Evolutionary conservation across 2,797 vertebrate species (phyloP).

Genomic region (Cossypha polioptera): DNA sequence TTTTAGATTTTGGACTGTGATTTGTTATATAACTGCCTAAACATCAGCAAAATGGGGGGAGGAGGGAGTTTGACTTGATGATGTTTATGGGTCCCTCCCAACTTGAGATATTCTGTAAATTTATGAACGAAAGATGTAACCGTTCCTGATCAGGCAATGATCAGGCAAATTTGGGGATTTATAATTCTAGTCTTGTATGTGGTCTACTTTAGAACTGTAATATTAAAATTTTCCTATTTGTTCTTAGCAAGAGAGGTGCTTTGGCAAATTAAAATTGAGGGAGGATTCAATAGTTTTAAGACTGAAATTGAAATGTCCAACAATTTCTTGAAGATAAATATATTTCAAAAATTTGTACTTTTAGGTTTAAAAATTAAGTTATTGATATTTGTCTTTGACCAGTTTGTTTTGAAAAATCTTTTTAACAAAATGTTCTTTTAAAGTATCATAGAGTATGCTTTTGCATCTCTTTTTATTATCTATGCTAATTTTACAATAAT

Average conservation of each 20-base stretch:
- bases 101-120: neutral
- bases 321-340: neutral
- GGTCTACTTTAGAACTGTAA: neutral
- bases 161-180: neutral
- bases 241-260: neutral
- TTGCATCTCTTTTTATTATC: neutral
- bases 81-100: neutral
- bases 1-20: neutral
- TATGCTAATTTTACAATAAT: neutral
- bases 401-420: neutral
- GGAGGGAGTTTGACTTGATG: neutral
- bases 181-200: neutral
- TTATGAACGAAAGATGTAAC: neutral
- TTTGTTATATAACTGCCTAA: neutral
- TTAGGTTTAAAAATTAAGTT: neutral
- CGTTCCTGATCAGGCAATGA: neutral
- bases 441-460: neutral
- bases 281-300: neutral
- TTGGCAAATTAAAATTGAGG: neutral
- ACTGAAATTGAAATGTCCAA: neutral
- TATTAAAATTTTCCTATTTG: neutral
- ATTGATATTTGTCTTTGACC: neutral
- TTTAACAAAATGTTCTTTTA: neutral
- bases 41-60: neutral
- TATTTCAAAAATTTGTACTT: neutral